phyloP scores from a whole-genome alignment of 2,113 vertebrate species.

The Oreochromis niloticus region DNA sequence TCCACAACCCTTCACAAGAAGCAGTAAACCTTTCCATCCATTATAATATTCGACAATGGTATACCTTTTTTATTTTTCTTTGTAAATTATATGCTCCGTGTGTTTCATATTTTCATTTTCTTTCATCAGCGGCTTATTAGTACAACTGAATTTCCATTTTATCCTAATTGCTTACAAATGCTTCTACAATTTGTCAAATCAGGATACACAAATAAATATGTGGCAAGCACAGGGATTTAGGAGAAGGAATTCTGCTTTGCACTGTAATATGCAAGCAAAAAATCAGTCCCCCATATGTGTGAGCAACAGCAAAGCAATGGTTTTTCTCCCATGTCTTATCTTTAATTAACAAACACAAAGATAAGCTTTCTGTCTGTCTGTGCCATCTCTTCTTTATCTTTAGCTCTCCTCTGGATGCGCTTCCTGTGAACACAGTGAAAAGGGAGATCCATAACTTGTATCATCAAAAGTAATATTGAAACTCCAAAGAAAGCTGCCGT shows the following conservation, averaged over 20 bases:
- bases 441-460: not conserved
- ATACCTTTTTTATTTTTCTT: not conserved
- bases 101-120: not conserved
- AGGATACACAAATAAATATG: not conserved
- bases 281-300: not conserved
- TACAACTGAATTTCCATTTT: not conserved
- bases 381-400: not conserved
- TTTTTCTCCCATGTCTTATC: not conserved
- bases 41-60: not conserved
- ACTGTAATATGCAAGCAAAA: not conserved
- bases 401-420: not conserved
- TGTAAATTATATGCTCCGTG: not conserved
- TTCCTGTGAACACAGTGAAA: not conserved
- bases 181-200: not conserved
- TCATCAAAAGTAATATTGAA: not conserved
- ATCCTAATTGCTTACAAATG: not conserved
- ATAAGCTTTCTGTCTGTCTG: not conserved
- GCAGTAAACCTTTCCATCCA: conserved; percentile 7
- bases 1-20: not conserved
- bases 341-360: not conserved
- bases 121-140: not conserved
- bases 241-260: not conserved
- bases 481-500: not conserved
- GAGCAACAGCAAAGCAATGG: not conserved
- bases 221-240: not conserved